Conservation (phyloP, 2,113 vertebrate species). For the Ariopsis seemanni region DNA sequence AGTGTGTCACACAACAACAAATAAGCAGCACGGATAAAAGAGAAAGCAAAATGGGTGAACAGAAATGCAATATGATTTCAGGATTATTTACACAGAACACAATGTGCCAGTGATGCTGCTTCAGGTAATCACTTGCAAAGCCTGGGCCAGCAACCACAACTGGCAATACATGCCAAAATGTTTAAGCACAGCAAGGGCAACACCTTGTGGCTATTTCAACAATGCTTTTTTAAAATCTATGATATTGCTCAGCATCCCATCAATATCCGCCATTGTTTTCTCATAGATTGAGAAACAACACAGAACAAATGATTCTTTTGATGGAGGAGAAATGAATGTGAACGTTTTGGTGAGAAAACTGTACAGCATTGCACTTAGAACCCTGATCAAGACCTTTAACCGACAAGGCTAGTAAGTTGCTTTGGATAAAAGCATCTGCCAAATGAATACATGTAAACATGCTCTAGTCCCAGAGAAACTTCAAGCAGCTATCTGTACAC, state of each 20-base stretch:
- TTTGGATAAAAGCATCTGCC: neutral
- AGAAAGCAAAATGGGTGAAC: neutral
- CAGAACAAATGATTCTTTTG: neutral
- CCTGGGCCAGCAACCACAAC: neutral
- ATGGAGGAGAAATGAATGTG: neutral
- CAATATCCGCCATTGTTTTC: neutral
- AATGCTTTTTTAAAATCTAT: neutral
- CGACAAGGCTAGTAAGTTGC: neutral
- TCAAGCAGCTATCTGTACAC: conserved; percentile 52
- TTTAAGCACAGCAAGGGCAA: neutral
- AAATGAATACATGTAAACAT: neutral
- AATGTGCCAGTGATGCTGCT: neutral
- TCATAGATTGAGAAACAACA: neutral
- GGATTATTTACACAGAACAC: neutral
- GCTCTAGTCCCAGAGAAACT: neutral
- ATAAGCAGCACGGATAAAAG: neutral
- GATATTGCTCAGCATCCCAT: neutral
- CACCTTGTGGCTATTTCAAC: conserved; percentile 1
- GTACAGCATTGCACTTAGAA: neutral
- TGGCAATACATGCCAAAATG: neutral
- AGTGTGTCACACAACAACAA: neutral
- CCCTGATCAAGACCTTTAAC: neutral
- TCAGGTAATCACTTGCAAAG: neutral
- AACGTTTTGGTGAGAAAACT: neutral
- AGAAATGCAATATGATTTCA: neutral